These are phyloP conservation scores for Drosophila equinoxialis DNA, from an alignment of 1,140 invertebrate species.

Conservation along the genomic window DNA sequence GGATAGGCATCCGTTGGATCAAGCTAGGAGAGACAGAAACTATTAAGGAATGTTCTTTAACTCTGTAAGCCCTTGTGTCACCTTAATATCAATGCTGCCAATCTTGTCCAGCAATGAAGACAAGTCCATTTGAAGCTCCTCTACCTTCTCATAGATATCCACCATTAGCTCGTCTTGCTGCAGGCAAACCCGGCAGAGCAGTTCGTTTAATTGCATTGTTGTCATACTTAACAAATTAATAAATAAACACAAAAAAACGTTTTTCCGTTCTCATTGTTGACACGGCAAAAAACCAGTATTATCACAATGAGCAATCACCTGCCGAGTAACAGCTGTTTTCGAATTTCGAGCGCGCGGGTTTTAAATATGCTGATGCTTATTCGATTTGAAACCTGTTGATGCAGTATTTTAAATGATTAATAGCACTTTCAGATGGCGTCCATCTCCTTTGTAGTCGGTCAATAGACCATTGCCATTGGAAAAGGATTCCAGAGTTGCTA, in stretches of 20 bases:
- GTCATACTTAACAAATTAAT: constrained; percentile 3
- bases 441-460: too few relatives aligned
- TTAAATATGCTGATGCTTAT: too few relatives aligned
- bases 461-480: too few relatives aligned
- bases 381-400: too few relatives aligned
- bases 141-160: constrained; percentile 52
- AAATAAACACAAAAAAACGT: neutral
- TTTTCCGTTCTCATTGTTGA: too few relatives aligned
- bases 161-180: constrained; percentile 56
- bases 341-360: too few relatives aligned
- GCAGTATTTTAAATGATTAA: too few relatives aligned
- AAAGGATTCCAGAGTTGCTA: too few relatives aligned
- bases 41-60: neutral
- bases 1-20: constrained; percentile 36
- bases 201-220: constrained; percentile 22
- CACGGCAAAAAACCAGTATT: too few relatives aligned
- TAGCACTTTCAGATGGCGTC: too few relatives aligned
- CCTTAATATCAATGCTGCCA: constrained; percentile 45
- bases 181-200: constrained; percentile 52
- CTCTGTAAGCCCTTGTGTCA: neutral
- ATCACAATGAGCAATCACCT: too few relatives aligned
- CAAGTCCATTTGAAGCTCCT: constrained; percentile 54
- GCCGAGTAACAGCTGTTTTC: too few relatives aligned
- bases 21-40: constrained; percentile 25
- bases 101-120: constrained; percentile 43